Conservation (phyloP, 1,140 invertebrate genomes). For the Drosophila subobscura region DNA sequence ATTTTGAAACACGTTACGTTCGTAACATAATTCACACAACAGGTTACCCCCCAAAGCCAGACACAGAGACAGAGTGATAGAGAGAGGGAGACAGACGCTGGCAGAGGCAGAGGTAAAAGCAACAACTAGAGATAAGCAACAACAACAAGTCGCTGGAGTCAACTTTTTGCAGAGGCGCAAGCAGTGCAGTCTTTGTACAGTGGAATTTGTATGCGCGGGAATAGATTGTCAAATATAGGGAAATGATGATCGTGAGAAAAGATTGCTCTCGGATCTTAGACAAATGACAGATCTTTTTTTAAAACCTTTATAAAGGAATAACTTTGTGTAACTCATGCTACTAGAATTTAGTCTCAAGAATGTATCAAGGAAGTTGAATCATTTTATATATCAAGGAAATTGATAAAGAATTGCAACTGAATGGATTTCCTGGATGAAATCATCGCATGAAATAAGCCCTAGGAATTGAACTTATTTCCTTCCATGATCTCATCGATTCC, state of each 20-base stretch:
- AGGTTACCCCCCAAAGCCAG: conserved; percentile 55
- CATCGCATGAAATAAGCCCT: no score
- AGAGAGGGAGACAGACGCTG: conserved; percentile 8
- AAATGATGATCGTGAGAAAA: conserved; percentile 59
- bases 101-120: conserved; percentile 17
- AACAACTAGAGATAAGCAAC: conserved; percentile 27
- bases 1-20: conserved; percentile 84
- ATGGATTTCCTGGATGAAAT: no score
- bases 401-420: no score
- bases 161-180: conserved; percentile 3
- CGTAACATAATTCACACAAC: conserved; percentile 83
- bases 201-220: conserved; percentile 37
- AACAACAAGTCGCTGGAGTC: conserved; percentile 39
- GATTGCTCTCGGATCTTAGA: conserved; percentile 22
- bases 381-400: no score
- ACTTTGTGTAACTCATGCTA: no score
- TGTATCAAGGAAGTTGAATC: no score
- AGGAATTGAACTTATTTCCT: no score
- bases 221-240: conserved; percentile 51
- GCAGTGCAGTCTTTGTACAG: conserved; percentile 13
- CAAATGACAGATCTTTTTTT: no score
- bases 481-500: no score
- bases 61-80: background rate
- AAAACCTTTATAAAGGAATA: no score
- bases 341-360: no score